Conservation (phyloP, 2,113 vertebrate genomes). For the Platichthys flesus region DNA sequence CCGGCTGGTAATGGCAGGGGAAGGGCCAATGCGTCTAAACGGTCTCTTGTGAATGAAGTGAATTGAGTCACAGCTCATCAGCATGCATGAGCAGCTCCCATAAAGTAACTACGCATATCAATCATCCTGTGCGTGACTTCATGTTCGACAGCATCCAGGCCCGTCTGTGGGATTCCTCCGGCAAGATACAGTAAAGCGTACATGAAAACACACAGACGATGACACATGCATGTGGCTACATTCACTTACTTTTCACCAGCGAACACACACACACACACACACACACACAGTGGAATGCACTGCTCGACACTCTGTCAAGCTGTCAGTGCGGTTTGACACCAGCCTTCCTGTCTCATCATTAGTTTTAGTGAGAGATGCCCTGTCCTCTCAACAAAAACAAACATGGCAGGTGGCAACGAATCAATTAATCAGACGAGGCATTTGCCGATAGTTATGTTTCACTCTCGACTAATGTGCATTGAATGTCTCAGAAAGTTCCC, state of each 20-base stretch:
- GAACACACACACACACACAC: slow-evolving; percentile 12
- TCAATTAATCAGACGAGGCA: slow-evolving; percentile 76
- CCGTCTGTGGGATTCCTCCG: slow-evolving; percentile 65
- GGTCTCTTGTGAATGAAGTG: slow-evolving; percentile 72
- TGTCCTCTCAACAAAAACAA: slow-evolving; percentile 75
- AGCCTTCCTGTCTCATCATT: slow-evolving; percentile 71
- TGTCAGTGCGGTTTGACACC: slow-evolving; percentile 67
- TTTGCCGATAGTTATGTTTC: slow-evolving; percentile 78
- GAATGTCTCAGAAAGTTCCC: slow-evolving; percentile 70
- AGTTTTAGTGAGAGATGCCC: slow-evolving; percentile 77
- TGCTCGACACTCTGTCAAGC: slow-evolving; percentile 65
- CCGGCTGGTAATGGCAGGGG: not conserved
- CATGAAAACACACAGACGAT: slow-evolving; percentile 1
- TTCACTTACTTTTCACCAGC: slow-evolving; percentile 20
- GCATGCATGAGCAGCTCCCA: slow-evolving; percentile 70
- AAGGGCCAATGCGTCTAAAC: slow-evolving; percentile 25
- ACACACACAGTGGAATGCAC: slow-evolving; percentile 28
- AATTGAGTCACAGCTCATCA: slow-evolving; percentile 70
- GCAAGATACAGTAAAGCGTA: slow-evolving; percentile 41
- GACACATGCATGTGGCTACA: slow-evolving; percentile 10
- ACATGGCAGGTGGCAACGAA: slow-evolving; percentile 72
- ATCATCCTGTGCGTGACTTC: slow-evolving; percentile 58
- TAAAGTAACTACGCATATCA: slow-evolving; percentile 75
- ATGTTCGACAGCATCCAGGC: slow-evolving; percentile 57
- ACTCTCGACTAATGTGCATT: slow-evolving; percentile 75